Base-by-base conservation (phyloP, 1,140 invertebrate genomes). In the Portunus trituberculatus region DNA sequence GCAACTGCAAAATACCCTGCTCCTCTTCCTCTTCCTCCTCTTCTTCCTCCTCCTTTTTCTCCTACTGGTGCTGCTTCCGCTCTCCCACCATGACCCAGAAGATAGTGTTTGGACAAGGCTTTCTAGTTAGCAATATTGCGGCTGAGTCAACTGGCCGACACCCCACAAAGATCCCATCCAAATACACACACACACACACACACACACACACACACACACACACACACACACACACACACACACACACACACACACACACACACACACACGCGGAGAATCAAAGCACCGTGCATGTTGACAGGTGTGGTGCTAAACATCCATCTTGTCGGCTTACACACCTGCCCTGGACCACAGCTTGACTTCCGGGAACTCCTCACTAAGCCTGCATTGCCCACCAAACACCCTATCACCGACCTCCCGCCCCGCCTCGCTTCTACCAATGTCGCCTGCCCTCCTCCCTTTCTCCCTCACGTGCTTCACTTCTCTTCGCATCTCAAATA, bases 61-160 rank as follows among this genome's bases (percentile, higher is more conserved):
- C 67, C 67, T 76, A 7, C 25, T 76, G 6, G 4, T 76, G 12
- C 67, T n/a, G 12, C 67, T 76, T n/a, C 67, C 8, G 39, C 39
- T 25, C 25, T 25, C 1, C 67, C n/a, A 8, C 16, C n/a, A n/a
- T 76, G 67, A 76, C 67, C 67, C 67, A 76, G 20, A 76, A 76
- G 25, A n/a, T 76, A 20, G 67, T 76, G 67, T 76, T 76, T 76
- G 67, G 20, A 20, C 67, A 76, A 76, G 25, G 67, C 67, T 76
- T 76, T 76, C 67, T 76, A 76, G 67, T 76, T 76, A 76, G 67
- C 67, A 76, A 76, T 76, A 76, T 76, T 76, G 67, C 67, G 67
- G 67, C 67, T 76, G 67, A 76, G 67, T 76, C 67, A 76, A 76
- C 67, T 7, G 16, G 6, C 67, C 20, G n/a, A 76, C 20, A 2